phyloP scores from a whole-genome alignment of 2,888 invertebrate genomes.

The Chesias legatella region DNA sequence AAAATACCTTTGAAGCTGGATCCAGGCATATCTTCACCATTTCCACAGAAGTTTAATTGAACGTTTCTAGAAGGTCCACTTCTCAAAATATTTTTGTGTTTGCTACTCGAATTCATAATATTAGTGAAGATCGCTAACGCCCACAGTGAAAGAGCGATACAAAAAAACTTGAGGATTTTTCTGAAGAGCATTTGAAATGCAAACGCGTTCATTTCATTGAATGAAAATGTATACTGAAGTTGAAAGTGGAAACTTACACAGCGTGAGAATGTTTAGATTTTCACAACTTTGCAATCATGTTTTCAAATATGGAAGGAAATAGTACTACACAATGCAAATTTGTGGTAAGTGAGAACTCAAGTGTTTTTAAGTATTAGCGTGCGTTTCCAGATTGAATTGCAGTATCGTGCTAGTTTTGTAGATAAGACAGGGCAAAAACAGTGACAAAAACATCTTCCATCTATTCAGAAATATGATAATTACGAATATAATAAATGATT shows the following conservation, averaged over 20 bases:
- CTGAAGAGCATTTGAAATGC: slow-evolving; percentile 19
- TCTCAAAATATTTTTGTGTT: slow-evolving; percentile 16
- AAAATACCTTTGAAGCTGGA: slow-evolving; percentile 36
- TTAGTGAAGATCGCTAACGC: slow-evolving; percentile 39
- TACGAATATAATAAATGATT: too few species aligned
- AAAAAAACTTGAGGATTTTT: slow-evolving; percentile 30
- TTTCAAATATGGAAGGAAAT: too few species aligned
- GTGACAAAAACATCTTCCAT: too few species aligned
- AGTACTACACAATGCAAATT: too few species aligned
- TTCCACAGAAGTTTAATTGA: background rate
- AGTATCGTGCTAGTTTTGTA: too few species aligned
- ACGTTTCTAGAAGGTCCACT: slow-evolving; percentile 7
- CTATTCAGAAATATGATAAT: too few species aligned
- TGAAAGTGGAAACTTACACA: background rate
- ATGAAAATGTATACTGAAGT: slow-evolving; percentile 3
- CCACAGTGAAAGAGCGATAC: slow-evolving; percentile 42
- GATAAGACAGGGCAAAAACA: too few species aligned
- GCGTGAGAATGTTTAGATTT: too few species aligned
- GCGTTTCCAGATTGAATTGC: too few species aligned
- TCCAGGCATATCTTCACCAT: background rate
- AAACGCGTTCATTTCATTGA: slow-evolving; percentile 3
- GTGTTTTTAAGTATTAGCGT: too few species aligned
- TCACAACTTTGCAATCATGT: too few species aligned
- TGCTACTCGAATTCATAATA: slow-evolving; percentile 37
- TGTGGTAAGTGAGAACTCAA: too few species aligned